Evolutionary conservation across 2,113 vertebrate species (phyloP), one percentile per base, ranked within the genome.

Genomic region (Tamias sibiricus): DNA sequence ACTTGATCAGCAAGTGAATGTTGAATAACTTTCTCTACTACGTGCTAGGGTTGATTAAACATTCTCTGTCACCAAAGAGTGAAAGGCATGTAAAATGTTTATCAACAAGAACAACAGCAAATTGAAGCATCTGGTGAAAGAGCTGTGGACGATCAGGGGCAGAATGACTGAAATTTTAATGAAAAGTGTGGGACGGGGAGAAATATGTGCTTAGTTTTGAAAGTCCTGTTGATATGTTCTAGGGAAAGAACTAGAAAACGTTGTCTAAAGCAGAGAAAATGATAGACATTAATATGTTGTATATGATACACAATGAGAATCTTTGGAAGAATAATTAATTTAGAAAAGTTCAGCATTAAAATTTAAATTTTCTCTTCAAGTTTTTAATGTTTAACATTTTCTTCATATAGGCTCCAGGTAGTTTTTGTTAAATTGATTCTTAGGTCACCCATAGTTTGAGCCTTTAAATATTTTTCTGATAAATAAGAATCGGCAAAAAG

Each of bases 351-450:
- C 32, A 87, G 2, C 26, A 76, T 83, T 86, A 2, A 59, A 86
- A 57, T 75, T 92, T 42, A 28, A 94, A 85, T 90, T 69, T 77
- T 87, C 79, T 81, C 19, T 66, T 91, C 3, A 49, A 76, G 52
- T 86, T n/a, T 80, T 95, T 71, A 17, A 40, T 20, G 17, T 57
- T 16, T 92, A 90, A 75, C 44, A 1, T 81, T 66, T 62, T 91
- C 44, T 82, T 95, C 16, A 62, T 52, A 2, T 26, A 87, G 30
- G 9, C 82, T 2, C 28, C 16, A 54, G 14, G 42, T 44, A 82
- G 59, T 54, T 47, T 75, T 85, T 66, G 37, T 83, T 79, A 88
- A 47, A 26, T 69, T 81, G 79, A 62, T 72, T 85, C 42, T 42
- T 49, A 87, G 1, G 1, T 57, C 47, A 42, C 80, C 71, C 17